Evolutionary conservation across 2,888 invertebrate species (phyloP).

Genomic region (Cephus rjabovi): DNA sequence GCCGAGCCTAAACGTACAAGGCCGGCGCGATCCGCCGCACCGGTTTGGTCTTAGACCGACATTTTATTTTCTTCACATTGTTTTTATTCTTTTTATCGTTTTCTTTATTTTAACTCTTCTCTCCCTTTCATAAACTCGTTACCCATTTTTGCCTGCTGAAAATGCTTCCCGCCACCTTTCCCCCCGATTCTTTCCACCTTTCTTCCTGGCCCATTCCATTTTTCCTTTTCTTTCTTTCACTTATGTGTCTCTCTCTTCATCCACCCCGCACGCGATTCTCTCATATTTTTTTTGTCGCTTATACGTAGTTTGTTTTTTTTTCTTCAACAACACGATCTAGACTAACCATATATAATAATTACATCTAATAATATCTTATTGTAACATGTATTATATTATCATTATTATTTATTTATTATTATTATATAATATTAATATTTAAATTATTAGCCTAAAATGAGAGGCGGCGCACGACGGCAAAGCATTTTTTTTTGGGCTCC

Average conservation of each 20-base stretch:
- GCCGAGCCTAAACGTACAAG: neutral
- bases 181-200: constrained; percentile 3
- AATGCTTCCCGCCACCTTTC: constrained; percentile 13
- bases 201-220: constrained; percentile 4
- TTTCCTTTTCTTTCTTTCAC: constrained; percentile 14
- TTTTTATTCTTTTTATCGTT: constrained; percentile 23
- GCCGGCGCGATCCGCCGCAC: constrained; percentile 55
- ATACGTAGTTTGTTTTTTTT: constrained; percentile 59
- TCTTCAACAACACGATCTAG: constrained; percentile 67
- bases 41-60: constrained; percentile 56
- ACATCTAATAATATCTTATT: constrained; percentile 67
- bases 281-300: constrained; percentile 46
- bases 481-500: constrained; percentile 61
- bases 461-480: constrained; percentile 66
- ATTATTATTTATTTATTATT: constrained; percentile 51
- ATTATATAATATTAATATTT: constrained; percentile 59
- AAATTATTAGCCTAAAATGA: constrained; percentile 66
- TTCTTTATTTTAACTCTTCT: constrained; percentile 28
- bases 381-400: constrained; percentile 66
- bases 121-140: neutral
- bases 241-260: neutral
- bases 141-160: constrained; percentile 11
- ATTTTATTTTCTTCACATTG: constrained; percentile 30
- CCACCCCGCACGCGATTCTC: constrained; percentile 4
- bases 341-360: constrained; percentile 67